A percentile compares a stretch with the other conserved stretches of the same genome.
Evolutionary conservation across 1,140 invertebrate genomes (phyloP).

Genomic region (Ditylenchus dipsaci): DNA sequence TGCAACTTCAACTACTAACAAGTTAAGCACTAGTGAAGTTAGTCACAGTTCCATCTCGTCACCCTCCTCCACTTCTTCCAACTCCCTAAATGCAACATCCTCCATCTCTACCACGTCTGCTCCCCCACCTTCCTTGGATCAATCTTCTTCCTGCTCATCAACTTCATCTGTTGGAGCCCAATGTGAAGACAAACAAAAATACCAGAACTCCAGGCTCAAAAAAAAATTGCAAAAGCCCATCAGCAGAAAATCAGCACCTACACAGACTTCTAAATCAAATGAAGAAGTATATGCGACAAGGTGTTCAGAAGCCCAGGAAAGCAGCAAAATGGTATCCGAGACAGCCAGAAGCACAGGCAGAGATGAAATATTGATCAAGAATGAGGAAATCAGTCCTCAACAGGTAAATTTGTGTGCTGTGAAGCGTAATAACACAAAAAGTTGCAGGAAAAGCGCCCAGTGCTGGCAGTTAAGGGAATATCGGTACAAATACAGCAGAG

Average conservation of each 20-base stretch:
- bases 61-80: background rate
- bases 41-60: background rate
- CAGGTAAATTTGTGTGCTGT: too few species aligned
- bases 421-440: background rate
- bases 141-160: background rate
- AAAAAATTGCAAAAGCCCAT: too few species aligned
- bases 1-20: too few species aligned
- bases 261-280: background rate
- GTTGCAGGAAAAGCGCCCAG: background rate
- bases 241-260: too few species aligned
- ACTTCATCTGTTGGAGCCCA: background rate
- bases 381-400: too few species aligned
- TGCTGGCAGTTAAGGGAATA: conserved; percentile 6
- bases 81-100: background rate
- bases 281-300: background rate
- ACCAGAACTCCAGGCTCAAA: too few species aligned
- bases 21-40: too few species aligned
- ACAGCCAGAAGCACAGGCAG: too few species aligned
- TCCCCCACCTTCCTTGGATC: background rate
- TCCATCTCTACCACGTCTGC: background rate
- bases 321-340: too few species aligned
- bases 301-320: too few species aligned
- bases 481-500: background rate
- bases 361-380: too few species aligned
- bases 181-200: background rate